Evolutionary conservation across 1,140 invertebrate species (phyloP).

Genomic region (Calliphora vicina): DNA sequence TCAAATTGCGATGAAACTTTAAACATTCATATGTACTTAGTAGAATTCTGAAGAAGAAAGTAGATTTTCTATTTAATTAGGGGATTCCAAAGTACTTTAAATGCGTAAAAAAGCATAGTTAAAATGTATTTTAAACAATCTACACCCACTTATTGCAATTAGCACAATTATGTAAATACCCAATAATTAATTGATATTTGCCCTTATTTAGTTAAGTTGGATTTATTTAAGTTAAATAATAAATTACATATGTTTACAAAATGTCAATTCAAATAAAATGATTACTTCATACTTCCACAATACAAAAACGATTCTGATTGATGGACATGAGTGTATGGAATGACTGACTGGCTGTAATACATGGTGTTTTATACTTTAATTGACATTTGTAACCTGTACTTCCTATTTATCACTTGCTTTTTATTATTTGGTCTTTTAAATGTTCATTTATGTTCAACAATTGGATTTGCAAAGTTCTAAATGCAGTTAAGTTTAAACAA

Average conservation of each 20-base stretch:
- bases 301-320: background rate
- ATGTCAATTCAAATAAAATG: background rate
- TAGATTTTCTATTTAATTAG: too few relatives aligned
- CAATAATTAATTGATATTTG: background rate
- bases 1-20: too few relatives aligned
- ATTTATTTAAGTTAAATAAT: background rate
- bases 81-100: too few relatives aligned
- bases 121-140: too few relatives aligned
- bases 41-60: too few relatives aligned
- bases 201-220: background rate
- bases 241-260: background rate
- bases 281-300: background rate
- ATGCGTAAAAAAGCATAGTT: too few relatives aligned
- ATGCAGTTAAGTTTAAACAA: background rate
- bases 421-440: background rate
- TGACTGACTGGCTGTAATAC: background rate
- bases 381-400: slow-evolving; percentile 5
- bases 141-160: too few relatives aligned
- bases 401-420: background rate
- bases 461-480: background rate
- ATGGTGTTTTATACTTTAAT: background rate
- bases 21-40: too few relatives aligned
- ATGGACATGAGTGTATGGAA: background rate
- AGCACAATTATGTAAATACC: too few relatives aligned
- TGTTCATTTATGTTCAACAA: background rate